phyloP scores from a whole-genome alignment of 2,113 vertebrate genomes.

The Oreocharis arfaki region DNA sequence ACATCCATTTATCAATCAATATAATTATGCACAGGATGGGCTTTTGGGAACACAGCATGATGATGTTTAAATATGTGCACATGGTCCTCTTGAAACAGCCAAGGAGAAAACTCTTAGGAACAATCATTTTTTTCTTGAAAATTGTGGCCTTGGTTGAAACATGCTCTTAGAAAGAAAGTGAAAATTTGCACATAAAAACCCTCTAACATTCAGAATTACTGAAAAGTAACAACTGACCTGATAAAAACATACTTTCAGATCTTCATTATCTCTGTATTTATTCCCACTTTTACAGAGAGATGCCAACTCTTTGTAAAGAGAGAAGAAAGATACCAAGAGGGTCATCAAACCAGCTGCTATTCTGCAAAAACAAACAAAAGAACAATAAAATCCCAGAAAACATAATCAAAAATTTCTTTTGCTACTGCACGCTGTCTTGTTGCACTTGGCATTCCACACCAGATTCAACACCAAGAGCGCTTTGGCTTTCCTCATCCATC shows the following conservation, averaged over 20 bases:
- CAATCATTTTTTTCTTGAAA: not conserved
- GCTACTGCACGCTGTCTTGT: accelerated
- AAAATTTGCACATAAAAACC: not conserved
- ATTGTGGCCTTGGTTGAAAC: not conserved
- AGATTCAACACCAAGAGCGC: not conserved
- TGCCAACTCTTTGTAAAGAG: not conserved
- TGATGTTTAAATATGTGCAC: not conserved
- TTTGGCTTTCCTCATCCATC: not conserved
- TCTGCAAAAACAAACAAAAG: conserved; percentile 67
- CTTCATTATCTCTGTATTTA: conserved; percentile 42
- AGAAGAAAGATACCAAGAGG: conserved; percentile 76
- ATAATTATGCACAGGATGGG: not conserved
- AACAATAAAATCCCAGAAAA: not conserved
- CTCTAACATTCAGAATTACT: not conserved
- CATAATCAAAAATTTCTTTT: not conserved
- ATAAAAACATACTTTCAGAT: conserved; percentile 70
- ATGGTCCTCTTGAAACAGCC: not conserved
- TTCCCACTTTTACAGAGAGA: conserved; percentile 64
- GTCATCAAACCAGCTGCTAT: conserved; percentile 77
- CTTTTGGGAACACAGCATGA: not conserved
- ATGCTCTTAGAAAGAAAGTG: not conserved
- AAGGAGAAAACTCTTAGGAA: not conserved
- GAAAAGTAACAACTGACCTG: conserved; percentile 78
- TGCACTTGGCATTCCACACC: not conserved
- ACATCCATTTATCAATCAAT: not conserved